Conservation (phyloP, 2,113 vertebrate species). For the Trichomycterus rosablanca region DNA sequence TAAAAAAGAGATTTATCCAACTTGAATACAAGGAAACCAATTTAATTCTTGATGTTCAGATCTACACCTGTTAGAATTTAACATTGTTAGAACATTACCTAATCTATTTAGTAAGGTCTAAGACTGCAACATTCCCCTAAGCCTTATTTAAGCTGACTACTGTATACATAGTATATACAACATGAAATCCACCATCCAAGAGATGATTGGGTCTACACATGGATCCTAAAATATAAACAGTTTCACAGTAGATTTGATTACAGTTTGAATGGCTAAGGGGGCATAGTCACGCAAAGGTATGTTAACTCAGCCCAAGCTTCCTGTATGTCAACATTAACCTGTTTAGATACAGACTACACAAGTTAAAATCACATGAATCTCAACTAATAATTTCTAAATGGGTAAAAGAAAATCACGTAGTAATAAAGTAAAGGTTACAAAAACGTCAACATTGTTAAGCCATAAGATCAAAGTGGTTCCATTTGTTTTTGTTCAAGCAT, state of each 20-base stretch:
- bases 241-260: slow-evolving; percentile 61
- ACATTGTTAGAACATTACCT: slow-evolving; percentile 50
- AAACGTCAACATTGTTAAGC: not conserved
- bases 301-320: slow-evolving; percentile 50
- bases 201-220: slow-evolving; percentile 64
- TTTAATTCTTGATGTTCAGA: too few species aligned
- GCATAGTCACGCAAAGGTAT: slow-evolving; percentile 64
- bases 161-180: slow-evolving; percentile 71
- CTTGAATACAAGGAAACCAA: too few species aligned
- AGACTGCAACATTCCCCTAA: slow-evolving; percentile 51
- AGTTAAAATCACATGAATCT: too few species aligned
- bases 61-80: slow-evolving; percentile 54
- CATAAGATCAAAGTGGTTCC: not conserved
- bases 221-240: slow-evolving; percentile 68
- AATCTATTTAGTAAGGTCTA: slow-evolving; percentile 65
- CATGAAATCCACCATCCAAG: slow-evolving; percentile 60
- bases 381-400: not conserved
- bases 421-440: not conserved
- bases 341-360: slow-evolving; percentile 44
- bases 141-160: slow-evolving; percentile 67
- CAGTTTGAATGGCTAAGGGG: slow-evolving; percentile 60
- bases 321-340: slow-evolving; percentile 46
- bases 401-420: not conserved
- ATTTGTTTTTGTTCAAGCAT: slow-evolving; percentile 5
- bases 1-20: too few species aligned